Conservation (phyloP, 2,888 invertebrate genomes). For the Corbicula japonica region DNA sequence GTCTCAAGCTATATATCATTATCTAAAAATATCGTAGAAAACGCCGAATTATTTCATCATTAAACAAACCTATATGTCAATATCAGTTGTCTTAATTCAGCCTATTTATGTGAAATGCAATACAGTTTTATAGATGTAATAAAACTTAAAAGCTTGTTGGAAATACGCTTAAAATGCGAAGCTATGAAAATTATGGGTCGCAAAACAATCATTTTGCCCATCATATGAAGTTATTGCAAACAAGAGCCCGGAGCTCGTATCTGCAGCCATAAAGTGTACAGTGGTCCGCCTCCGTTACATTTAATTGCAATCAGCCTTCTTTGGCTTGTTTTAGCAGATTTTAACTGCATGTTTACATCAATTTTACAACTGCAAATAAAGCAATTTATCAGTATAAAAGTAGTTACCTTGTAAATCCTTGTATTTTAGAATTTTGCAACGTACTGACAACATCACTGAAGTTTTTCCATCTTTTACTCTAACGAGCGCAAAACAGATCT, state of each 20-base stretch:
- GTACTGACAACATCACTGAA: constrained; percentile 17
- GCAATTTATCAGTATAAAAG: constrained; percentile 32
- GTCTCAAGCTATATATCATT: constrained; percentile 19
- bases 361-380: constrained; percentile 44
- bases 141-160: constrained; percentile 62
- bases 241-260: constrained; percentile 53
- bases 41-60: constrained; percentile 37
- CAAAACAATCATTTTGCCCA: constrained; percentile 63
- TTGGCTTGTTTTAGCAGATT: constrained; percentile 39
- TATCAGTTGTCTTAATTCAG: constrained; percentile 45
- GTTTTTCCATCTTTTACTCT: constrained; percentile 23
- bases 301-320: constrained; percentile 43
- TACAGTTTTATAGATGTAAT: constrained; percentile 61
- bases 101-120: constrained; percentile 64
- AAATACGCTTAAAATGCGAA: constrained; percentile 51
- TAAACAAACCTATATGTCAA: constrained; percentile 48
- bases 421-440: not conserved
- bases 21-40: constrained; percentile 29
- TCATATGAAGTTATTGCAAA: constrained; percentile 60
- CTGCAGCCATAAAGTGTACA: constrained; percentile 53
- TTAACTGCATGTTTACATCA: constrained; percentile 49
- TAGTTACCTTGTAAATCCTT: constrained; percentile 52
- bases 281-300: constrained; percentile 51
- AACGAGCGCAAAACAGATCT: constrained; percentile 21
- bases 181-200: constrained; percentile 62